Evolutionary conservation across 2,888 invertebrate genomes (phyloP).

Genomic region (Eulithis prunata): DNA sequence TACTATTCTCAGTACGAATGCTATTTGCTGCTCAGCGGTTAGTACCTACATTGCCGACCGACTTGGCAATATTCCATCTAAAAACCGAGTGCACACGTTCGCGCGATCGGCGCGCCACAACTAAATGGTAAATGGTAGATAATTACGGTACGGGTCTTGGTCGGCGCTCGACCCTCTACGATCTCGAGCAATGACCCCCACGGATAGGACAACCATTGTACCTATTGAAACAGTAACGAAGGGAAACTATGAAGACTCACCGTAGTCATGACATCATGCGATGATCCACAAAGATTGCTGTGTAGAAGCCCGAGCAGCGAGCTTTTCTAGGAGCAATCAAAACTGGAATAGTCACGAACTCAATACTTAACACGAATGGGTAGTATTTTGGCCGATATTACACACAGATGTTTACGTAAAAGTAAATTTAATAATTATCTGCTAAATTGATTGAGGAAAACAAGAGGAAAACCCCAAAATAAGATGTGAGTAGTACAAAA

Average conservation of each 20-base stretch:
- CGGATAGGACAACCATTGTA: constrained; percentile 30
- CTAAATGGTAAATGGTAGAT: constrained; percentile 56
- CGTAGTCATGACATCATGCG: constrained; percentile 66
- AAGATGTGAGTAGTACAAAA: no score
- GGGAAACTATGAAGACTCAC: constrained; percentile 56
- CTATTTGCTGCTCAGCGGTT: constrained; percentile 23
- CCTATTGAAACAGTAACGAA: constrained; percentile 34
- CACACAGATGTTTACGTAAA: no score
- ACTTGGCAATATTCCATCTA: constrained; percentile 77
- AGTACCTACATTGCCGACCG: constrained; percentile 54
- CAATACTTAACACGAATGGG: background rate
- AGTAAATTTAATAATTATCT: no score
- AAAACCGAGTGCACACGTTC: constrained; percentile 47
- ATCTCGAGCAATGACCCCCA: constrained; percentile 39
- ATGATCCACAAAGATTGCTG: constrained; percentile 24
- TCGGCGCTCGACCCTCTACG: constrained; percentile 53
- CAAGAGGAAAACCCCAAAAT: no score
- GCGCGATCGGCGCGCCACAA: constrained; percentile 48
- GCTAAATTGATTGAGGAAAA: no score
- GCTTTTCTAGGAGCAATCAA: constrained; percentile 51
- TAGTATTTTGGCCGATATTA: no score
- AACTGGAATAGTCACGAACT: constrained; percentile 32
- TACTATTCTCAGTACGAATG: constrained; percentile 41
- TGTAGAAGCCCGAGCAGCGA: constrained; percentile 32
- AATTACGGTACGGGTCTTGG: constrained; percentile 23